Evolutionary conservation across 2,797 vertebrate species (phyloP).

Genomic region (Pseudochirops cupreus): DNA sequence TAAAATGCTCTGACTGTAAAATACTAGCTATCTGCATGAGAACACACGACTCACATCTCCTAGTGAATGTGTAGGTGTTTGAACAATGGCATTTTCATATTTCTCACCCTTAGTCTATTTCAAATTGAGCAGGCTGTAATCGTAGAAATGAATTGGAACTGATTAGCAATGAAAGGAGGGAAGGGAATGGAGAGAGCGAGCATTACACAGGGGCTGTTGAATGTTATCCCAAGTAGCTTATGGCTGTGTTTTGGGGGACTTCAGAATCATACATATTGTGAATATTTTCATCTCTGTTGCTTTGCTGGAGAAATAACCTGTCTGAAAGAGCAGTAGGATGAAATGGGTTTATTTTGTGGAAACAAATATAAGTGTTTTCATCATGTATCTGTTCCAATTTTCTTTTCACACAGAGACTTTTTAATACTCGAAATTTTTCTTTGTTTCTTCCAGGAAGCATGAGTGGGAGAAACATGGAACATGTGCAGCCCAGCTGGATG

Average conservation of each 20-base stretch:
- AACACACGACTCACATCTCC: not conserved
- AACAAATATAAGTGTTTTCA: accelerated
- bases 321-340: not conserved
- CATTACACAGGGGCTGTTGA: accelerated
- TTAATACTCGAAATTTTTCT: slow-evolving; percentile 5
- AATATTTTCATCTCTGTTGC: not conserved
- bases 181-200: accelerated
- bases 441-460: slow-evolving; percentile 89
- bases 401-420: not conserved
- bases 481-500: slow-evolving; percentile 90
- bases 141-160: not conserved
- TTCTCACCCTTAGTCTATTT: not conserved
- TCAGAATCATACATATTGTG: too few species aligned
- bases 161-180: too few species aligned
- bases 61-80: not conserved
- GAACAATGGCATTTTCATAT: accelerated
- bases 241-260: not conserved
- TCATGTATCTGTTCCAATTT: not conserved
- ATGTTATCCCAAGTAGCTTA: not conserved
- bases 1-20: not conserved
- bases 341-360: not conserved
- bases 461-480: slow-evolving; percentile 98
- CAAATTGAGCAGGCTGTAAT: not conserved
- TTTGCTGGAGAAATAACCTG: not conserved
- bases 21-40: not conserved